A percentile compares a stretch with the other conserved stretches of the same genome.
Evolutionary conservation across 2,113 vertebrate genomes (phyloP).

Genomic region (Natator depressus): DNA sequence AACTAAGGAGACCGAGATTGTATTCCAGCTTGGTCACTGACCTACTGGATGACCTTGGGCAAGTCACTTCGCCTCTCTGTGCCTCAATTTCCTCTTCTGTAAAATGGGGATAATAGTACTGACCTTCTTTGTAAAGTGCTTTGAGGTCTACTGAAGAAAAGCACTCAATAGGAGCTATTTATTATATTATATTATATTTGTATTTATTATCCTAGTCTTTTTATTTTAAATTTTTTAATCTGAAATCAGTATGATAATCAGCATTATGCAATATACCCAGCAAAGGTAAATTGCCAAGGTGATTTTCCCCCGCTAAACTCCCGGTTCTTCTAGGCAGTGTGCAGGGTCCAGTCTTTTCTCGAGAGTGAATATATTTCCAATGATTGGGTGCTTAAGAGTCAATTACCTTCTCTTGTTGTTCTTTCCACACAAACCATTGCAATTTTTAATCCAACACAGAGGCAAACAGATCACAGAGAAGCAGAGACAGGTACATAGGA

Average conservation of each 20-base stretch:
- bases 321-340: background rate
- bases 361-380: background rate
- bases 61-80: background rate
- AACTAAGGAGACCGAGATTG: background rate
- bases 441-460: background rate
- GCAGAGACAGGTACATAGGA: background rate
- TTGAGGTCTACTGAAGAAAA: background rate
- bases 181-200: no score
- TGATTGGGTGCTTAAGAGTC: background rate
- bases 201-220: background rate
- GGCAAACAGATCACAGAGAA: background rate
- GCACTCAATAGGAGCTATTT: background rate
- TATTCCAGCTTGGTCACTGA: background rate
- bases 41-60: background rate
- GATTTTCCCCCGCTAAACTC: background rate
- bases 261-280: background rate
- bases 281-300: background rate
- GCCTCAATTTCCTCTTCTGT: background rate
- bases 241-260: background rate
- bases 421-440: background rate
- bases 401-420: background rate
- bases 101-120: background rate
- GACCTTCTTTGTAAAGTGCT: background rate
- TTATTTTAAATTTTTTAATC: background rate
- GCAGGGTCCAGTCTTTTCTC: background rate